Percentiles rank a stretch among this genome's conserved stretches.
phyloP scores from a whole-genome alignment of 2,888 invertebrate genomes.

The Spisula subtruncata region DNA sequence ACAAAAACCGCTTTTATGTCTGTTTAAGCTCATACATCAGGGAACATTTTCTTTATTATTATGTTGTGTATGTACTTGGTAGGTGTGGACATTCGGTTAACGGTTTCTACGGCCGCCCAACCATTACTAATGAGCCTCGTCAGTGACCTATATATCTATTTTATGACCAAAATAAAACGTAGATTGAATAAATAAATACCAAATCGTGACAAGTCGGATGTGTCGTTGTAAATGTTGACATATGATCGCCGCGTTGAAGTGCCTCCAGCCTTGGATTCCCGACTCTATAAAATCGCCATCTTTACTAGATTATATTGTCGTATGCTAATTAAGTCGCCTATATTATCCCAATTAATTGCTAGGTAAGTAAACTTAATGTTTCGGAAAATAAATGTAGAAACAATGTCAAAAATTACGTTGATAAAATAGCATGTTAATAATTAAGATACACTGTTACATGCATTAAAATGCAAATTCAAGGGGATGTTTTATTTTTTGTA shows the following conservation, averaged over 20 bases:
- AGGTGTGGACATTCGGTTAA: slow-evolving; percentile 26
- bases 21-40: neutral
- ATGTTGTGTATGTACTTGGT: slow-evolving; percentile 4
- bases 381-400: slow-evolving; percentile 30
- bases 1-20: slow-evolving; percentile 3
- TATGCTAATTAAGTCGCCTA: slow-evolving; percentile 22
- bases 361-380: slow-evolving; percentile 20
- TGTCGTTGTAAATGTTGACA: slow-evolving; percentile 36
- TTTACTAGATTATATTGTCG: slow-evolving; percentile 34
- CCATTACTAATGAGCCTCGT: slow-evolving; percentile 41
- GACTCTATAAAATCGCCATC: slow-evolving; percentile 21
- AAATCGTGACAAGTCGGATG: slow-evolving; percentile 43
- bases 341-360: slow-evolving; percentile 45
- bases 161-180: slow-evolving; percentile 43
- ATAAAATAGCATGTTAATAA: neutral
- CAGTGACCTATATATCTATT: slow-evolving; percentile 37
- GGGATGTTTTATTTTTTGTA: too few species aligned
- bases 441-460: neutral
- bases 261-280: slow-evolving; percentile 11
- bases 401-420: neutral
- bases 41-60: slow-evolving; percentile 3
- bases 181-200: slow-evolving; percentile 42
- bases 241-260: slow-evolving; percentile 17
- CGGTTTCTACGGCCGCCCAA: slow-evolving; percentile 15
- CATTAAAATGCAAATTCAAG: slow-evolving; percentile 14